Evolutionary conservation across 2,888 invertebrate genomes (phyloP).

Genomic region (Globia sparganii): DNA sequence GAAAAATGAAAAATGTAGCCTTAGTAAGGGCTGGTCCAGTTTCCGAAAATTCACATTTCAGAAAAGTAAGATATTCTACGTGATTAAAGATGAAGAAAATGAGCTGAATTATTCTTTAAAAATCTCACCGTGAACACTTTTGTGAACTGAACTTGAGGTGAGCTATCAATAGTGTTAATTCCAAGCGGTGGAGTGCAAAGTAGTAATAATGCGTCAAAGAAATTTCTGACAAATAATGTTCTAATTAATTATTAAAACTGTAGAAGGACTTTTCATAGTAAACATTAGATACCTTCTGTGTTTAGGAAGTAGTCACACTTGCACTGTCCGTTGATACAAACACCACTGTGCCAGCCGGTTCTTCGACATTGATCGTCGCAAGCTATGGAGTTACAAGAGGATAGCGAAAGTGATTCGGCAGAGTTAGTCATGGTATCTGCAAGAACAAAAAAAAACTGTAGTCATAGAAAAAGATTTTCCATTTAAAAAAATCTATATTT

Average conservation of each 20-base stretch:
- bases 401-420: background rate
- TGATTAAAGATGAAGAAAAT: no score
- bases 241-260: background rate
- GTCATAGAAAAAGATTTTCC: background rate
- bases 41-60: background rate
- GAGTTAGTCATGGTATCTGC: background rate
- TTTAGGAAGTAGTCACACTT: conserved; percentile 38
- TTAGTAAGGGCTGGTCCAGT: background rate
- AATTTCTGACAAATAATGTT: background rate
- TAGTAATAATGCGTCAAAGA: background rate
- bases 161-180: no score
- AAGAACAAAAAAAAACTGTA: background rate
- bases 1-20: background rate
- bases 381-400: conserved; percentile 12
- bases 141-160: no score
- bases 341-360: conserved; percentile 12
- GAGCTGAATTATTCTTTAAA: no score
- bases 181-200: no score
- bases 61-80: background rate
- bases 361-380: conserved; percentile 29
- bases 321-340: conserved; percentile 32
- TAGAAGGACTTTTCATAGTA: no score
- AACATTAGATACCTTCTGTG: conserved; percentile 13
- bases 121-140: no score
- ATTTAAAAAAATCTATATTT: background rate